Conservation (phyloP, 2,888 invertebrate genomes). For the Diarsia rubi region DNA sequence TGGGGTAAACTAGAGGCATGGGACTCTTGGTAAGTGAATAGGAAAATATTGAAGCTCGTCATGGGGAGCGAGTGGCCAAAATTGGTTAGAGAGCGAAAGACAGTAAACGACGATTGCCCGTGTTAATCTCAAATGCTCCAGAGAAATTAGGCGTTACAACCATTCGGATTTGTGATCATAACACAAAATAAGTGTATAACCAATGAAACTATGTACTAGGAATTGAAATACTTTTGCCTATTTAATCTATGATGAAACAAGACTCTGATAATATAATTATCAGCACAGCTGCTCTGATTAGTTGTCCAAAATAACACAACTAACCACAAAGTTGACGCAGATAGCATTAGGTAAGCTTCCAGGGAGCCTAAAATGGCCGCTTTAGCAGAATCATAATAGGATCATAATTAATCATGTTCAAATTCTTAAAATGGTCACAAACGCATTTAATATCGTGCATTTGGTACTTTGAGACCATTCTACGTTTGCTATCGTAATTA, state of each 20-base stretch:
- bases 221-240: neutral
- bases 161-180: neutral
- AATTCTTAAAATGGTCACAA: too few species aligned
- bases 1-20: conserved; percentile 8
- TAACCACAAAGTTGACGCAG: neutral
- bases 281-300: neutral
- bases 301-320: too few species aligned
- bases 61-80: neutral
- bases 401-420: too few species aligned
- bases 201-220: neutral
- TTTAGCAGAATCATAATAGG: too few species aligned
- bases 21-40: conserved; percentile 2
- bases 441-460: too few species aligned
- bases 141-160: neutral
- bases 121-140: neutral
- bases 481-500: too few species aligned
- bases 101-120: neutral
- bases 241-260: neutral
- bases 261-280: too few species aligned
- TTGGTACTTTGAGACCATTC: too few species aligned
- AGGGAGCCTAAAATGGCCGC: too few species aligned
- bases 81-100: neutral
- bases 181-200: neutral
- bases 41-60: conserved; percentile 17
- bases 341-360: neutral